These are phyloP conservation scores for Sympetrum striolatum DNA, from an alignment of 2,888 invertebrate genomes.

Conservation along the genomic window DNA sequence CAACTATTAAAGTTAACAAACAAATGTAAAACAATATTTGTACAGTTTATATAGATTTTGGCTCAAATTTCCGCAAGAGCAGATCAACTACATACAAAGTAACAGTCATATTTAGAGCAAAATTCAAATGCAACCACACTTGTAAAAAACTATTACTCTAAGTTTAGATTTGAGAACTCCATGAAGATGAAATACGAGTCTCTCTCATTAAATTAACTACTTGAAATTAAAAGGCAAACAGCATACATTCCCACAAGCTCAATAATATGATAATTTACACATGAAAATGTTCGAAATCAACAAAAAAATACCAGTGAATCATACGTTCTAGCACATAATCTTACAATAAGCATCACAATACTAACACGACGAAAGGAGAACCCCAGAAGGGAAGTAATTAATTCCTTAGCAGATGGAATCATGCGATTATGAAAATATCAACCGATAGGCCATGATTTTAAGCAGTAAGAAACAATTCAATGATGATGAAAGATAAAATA, in stretches of 20 bases:
- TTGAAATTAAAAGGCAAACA: neutral
- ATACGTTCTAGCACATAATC: neutral
- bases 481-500: too few relatives aligned
- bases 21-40: slow-evolving; percentile 10
- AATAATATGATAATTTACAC: neutral
- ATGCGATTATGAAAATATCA: neutral
- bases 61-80: neutral
- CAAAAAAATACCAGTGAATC: neutral
- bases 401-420: too few relatives aligned
- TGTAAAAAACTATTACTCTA: neutral
- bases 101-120: neutral
- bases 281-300: neutral
- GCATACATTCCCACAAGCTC: too few relatives aligned
- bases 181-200: neutral
- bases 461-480: neutral
- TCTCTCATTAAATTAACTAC: neutral
- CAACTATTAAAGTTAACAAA: neutral
- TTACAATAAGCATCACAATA: neutral
- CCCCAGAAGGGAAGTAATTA: too few relatives aligned
- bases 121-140: too few relatives aligned
- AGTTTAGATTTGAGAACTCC: too few relatives aligned
- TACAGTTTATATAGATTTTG: neutral
- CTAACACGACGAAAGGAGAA: too few relatives aligned
- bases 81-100: neutral
- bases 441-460: too few relatives aligned